These are phyloP conservation scores for Brachyrhaphis roseni DNA, from an alignment of 2,797 vertebrate species.

Conservation along the genomic window DNA sequence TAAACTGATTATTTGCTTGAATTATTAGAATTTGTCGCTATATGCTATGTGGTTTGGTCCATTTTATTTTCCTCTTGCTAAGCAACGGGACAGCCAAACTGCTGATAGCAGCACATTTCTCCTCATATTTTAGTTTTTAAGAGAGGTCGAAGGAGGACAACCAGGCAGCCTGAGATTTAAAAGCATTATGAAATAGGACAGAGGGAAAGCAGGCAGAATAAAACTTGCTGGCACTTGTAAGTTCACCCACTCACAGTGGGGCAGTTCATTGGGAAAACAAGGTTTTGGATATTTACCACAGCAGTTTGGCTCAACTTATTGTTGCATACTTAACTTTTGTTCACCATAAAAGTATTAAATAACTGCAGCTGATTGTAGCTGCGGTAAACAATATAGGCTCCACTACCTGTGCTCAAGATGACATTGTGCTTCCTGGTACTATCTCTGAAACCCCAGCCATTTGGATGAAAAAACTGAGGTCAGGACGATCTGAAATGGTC, in stretches of 20 bases:
- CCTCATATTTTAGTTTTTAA: slow-evolving; percentile 23
- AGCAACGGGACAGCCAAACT: slow-evolving; percentile 13
- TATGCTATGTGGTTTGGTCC: neutral
- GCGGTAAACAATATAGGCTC: neutral
- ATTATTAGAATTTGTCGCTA: slow-evolving; percentile 12
- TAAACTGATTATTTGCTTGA: neutral
- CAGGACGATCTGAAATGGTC: neutral
- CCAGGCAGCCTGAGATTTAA: slow-evolving; percentile 7
- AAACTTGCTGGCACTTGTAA: slow-evolving; percentile 27
- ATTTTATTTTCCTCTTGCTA: slow-evolving; percentile 31
- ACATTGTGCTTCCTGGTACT: slow-evolving; percentile 7
- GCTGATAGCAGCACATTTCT: slow-evolving; percentile 47
- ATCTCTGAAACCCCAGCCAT: neutral
- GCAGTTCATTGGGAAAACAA: slow-evolving; percentile 4
- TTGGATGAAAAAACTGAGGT: neutral
- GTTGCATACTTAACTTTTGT: neutral
- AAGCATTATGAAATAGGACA: slow-evolving; percentile 20
- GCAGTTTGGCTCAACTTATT: neutral
- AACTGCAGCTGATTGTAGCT: neutral
- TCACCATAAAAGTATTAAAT: neutral
- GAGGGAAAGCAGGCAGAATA: slow-evolving; percentile 38
- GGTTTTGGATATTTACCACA: neutral
- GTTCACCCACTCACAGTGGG: neutral
- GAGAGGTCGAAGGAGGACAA: slow-evolving; percentile 22
- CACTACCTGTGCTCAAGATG: neutral